Evolutionary conservation across 37 sponge, comb jelly and placozoan species (phyloP).

Genomic region (Cladorhizidae sp.): DNA sequence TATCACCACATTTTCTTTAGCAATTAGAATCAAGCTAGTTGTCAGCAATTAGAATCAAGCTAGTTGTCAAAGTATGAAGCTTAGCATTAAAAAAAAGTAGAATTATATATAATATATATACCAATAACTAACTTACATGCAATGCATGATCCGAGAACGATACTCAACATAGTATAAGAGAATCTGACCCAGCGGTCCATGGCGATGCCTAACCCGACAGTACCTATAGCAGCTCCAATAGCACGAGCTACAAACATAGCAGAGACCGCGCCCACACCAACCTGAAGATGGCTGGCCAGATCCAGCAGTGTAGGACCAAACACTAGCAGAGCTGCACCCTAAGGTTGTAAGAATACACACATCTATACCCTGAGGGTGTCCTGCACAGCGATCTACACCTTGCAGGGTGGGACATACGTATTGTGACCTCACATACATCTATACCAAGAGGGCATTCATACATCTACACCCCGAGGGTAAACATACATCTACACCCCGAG

Average conservation of each 20-base stretch:
- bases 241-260: conserved; percentile 51
- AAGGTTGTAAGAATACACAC: background rate
- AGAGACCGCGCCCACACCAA: conserved; percentile 19
- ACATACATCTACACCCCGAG: too few relatives aligned
- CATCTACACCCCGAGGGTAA: too few relatives aligned
- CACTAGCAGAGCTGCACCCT: conserved; percentile 43
- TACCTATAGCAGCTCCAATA: conserved; percentile 38
- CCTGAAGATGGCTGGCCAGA: conserved; percentile 26
- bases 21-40: too few relatives aligned
- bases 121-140: conserved; percentile 11
- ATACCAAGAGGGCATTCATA: too few relatives aligned
- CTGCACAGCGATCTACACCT: too few relatives aligned
- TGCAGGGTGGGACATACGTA: too few relatives aligned
- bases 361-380: too few relatives aligned
- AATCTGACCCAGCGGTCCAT: conserved; percentile 20
- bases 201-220: conserved; percentile 44
- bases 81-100: background rate
- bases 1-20: too few relatives aligned
- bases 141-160: background rate
- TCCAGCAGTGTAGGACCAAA: conserved; percentile 71
- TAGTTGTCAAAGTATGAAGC: too few relatives aligned
- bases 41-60: background rate
- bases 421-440: background rate
- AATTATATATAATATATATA: background rate
- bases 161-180: background rate